Conservation (phyloP, 2,888 invertebrate genomes). For the Hesperia comma region DNA sequence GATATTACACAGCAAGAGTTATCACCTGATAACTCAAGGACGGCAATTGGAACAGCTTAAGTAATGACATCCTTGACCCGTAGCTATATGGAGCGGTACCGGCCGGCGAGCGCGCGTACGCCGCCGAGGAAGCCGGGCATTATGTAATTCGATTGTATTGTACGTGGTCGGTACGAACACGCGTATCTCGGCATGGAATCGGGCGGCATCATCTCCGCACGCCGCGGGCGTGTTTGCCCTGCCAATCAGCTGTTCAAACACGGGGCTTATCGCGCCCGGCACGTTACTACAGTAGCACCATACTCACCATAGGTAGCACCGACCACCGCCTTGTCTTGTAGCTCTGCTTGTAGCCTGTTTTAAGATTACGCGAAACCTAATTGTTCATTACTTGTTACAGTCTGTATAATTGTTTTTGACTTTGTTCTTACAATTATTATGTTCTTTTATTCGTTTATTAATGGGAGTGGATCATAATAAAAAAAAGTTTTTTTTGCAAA, state of each 20-base stretch:
- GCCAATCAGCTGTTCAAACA: slow-evolving; percentile 38
- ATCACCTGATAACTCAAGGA: too few species aligned
- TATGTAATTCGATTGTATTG: slow-evolving; percentile 10
- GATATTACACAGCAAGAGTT: too few species aligned
- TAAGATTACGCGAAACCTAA: too few species aligned
- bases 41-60: not conserved
- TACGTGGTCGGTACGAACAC: not conserved
- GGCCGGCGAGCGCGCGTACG: not conserved
- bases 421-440: too few species aligned
- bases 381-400: too few species aligned
- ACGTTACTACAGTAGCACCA: slow-evolving; percentile 27
- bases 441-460: too few species aligned
- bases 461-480: too few species aligned
- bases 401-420: too few species aligned
- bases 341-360: too few species aligned
- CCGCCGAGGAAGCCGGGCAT: not conserved
- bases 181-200: not conserved
- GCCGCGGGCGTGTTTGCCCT: slow-evolving; percentile 32
- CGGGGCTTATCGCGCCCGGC: slow-evolving; percentile 21
- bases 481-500: too few species aligned
- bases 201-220: slow-evolving; percentile 16
- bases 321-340: not conserved
- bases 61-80: not conserved
- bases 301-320: too few species aligned
- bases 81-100: not conserved